phyloP scores from a whole-genome alignment of 2,888 invertebrate species.

The Pammene fasciana region DNA sequence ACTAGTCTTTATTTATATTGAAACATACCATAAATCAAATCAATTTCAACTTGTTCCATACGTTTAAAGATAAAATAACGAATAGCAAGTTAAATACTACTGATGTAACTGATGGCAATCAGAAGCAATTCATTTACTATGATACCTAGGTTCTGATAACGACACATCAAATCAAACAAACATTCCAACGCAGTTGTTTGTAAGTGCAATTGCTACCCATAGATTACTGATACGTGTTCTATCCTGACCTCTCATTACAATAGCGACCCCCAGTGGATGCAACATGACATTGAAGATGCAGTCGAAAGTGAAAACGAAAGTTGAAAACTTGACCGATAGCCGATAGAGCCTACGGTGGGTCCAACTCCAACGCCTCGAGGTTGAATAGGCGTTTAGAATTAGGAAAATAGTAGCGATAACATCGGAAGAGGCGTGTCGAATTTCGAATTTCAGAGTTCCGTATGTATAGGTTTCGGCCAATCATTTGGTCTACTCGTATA shows the following conservation, averaged over 20 bases:
- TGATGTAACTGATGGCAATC: neutral
- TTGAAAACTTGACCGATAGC: slow-evolving; percentile 45
- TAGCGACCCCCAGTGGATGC: slow-evolving; percentile 17
- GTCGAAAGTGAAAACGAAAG: slow-evolving; percentile 55
- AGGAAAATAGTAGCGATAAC: slow-evolving; percentile 49
- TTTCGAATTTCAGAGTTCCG: slow-evolving; percentile 44
- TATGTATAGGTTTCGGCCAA: neutral
- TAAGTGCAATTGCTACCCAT: slow-evolving; percentile 6
- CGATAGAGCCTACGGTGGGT: slow-evolving; percentile 47
- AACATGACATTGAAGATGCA: slow-evolving; percentile 43
- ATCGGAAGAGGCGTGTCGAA: slow-evolving; percentile 46
- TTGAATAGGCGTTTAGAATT: slow-evolving; percentile 54
- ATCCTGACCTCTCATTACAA: slow-evolving; percentile 29
- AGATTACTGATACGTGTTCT: slow-evolving; percentile 10
- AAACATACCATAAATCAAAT: too few species aligned
- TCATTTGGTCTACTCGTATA: neutral
- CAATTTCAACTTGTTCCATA: too few species aligned
- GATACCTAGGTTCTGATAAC: neutral
- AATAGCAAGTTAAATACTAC: too few species aligned
- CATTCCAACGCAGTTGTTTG: neutral
- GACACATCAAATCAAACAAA: neutral
- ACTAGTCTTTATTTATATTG: too few species aligned
- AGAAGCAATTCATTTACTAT: neutral
- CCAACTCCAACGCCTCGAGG: slow-evolving; percentile 49
- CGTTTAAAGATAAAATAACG: too few species aligned